A percentile compares a stretch with the other conserved stretches of the same genome.
Evolutionary conservation across 2,888 invertebrate species (phyloP).

Genomic region (Anagyrus pseudococci): DNA sequence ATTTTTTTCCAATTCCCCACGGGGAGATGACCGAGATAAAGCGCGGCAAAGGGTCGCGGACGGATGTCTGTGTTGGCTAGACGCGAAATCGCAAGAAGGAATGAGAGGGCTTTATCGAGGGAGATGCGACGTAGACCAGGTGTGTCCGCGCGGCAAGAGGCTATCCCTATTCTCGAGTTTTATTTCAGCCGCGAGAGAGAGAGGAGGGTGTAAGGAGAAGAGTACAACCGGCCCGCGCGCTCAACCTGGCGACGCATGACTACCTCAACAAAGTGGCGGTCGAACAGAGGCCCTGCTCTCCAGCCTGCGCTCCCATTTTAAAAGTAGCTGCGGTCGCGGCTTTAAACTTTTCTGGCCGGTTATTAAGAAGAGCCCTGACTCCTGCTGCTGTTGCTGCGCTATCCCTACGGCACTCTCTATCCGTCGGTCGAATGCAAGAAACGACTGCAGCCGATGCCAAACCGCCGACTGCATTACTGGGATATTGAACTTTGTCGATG

Average conservation of each 20-base stretch:
- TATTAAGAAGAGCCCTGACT: no score
- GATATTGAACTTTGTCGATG: background rate
- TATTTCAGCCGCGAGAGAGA: conserved; percentile 17
- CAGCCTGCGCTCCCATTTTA: no score
- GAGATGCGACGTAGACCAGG: conserved; percentile 11
- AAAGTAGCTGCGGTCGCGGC: no score
- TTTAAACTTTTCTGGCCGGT: no score
- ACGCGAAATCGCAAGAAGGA: background rate
- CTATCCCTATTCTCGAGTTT: conserved; percentile 5
- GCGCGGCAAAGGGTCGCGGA: no score
- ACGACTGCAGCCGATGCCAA: no score
- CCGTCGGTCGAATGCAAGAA: no score
- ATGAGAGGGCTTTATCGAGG: background rate
- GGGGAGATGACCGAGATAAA: no score
- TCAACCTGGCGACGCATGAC: conserved; percentile 41
- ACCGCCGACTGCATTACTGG: no score
- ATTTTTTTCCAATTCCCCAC: conserved; percentile 27
- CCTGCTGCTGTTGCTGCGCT: no score
- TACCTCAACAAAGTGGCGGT: conserved; percentile 44
- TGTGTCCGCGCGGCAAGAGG: conserved; percentile 9
- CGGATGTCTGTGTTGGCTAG: background rate
- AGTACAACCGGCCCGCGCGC: background rate
- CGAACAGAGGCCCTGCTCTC: no score
- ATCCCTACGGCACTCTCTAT: no score
- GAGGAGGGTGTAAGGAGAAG: background rate